Evolutionary conservation across 2,113 vertebrate genomes (phyloP).

Genomic region (Pitta sordida): DNA sequence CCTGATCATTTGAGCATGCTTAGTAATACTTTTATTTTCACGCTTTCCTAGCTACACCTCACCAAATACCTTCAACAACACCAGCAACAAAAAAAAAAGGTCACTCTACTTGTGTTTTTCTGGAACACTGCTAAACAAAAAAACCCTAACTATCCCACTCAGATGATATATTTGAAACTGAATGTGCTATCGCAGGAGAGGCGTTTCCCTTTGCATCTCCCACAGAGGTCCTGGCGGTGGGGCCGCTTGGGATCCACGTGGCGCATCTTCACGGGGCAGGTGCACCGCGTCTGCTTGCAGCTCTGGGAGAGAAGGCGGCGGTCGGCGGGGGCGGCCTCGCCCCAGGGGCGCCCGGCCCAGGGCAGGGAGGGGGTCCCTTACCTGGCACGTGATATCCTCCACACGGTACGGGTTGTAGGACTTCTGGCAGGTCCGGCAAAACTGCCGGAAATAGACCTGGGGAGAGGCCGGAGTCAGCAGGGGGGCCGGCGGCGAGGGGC

Average conservation of each 20-base stretch:
- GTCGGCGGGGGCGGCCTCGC: neutral
- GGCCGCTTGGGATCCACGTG: conserved; percentile 95
- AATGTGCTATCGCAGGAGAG: conserved; percentile 96
- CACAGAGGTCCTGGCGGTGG: conserved; percentile 94
- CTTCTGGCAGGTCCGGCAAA: conserved; percentile 92
- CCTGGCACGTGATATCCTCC: conserved; percentile 93
- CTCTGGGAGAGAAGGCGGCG: conserved; percentile 66
- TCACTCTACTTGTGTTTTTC: neutral
- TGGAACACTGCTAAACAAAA: neutral
- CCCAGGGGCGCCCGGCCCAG: fast-evolving
- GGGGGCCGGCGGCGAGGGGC: neutral
- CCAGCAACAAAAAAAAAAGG: neutral
- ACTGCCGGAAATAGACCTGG: conserved; percentile 97
- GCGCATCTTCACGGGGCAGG: conserved; percentile 84
- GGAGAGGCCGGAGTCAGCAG: neutral
- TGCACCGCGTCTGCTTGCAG: conserved; percentile 90
- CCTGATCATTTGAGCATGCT: neutral
- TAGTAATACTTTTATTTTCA: conserved; percentile 55
- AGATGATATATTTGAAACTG: conserved; percentile 98
- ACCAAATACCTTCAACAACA: neutral
- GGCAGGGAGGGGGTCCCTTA: conserved; percentile 49
- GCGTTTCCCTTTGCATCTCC: conserved; percentile 93
- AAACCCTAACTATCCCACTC: neutral
- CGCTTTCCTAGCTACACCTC: conserved; percentile 25
- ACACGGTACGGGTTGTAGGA: conserved; percentile 95